phyloP scores from a whole-genome alignment of 2,797 vertebrate species.

The Potorous gilbertii region DNA sequence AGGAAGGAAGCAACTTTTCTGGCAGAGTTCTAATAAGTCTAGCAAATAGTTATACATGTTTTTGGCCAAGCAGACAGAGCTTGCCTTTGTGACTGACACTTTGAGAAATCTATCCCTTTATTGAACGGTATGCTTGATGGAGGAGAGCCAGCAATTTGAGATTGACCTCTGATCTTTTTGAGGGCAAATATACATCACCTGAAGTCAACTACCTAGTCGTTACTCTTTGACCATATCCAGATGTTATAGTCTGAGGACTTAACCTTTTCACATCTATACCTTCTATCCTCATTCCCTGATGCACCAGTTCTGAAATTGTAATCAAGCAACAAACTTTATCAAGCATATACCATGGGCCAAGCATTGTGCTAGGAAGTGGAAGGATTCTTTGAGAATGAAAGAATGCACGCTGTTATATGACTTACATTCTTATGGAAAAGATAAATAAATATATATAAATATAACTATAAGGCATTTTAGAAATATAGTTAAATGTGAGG shows the following conservation, averaged over 20 bases:
- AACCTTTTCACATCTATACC: neutral
- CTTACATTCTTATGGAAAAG: too few species aligned
- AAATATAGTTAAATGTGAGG: too few species aligned
- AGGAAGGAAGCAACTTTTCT: neutral
- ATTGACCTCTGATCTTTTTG: too few species aligned
- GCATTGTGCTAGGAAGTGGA: neutral
- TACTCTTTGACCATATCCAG: neutral
- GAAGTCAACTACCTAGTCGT: neutral
- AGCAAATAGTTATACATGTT: neutral
- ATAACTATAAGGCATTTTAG: too few species aligned
- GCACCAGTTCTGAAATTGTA: neutral
- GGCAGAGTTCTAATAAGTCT: neutral
- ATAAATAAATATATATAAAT: too few species aligned
- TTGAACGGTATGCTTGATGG: too few species aligned
- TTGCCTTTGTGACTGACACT: neutral
- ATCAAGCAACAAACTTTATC: neutral
- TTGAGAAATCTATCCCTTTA: too few species aligned
- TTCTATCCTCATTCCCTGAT: neutral
- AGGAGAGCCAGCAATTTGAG: too few species aligned
- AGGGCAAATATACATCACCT: neutral
- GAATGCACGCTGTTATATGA: too few species aligned
- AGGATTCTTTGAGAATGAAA: too few species aligned
- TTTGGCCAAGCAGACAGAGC: neutral
- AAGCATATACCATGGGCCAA: neutral
- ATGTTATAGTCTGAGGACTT: neutral